phyloP scores from a whole-genome alignment of 2,113 vertebrate species.

The Rhinolophus sinicus region DNA sequence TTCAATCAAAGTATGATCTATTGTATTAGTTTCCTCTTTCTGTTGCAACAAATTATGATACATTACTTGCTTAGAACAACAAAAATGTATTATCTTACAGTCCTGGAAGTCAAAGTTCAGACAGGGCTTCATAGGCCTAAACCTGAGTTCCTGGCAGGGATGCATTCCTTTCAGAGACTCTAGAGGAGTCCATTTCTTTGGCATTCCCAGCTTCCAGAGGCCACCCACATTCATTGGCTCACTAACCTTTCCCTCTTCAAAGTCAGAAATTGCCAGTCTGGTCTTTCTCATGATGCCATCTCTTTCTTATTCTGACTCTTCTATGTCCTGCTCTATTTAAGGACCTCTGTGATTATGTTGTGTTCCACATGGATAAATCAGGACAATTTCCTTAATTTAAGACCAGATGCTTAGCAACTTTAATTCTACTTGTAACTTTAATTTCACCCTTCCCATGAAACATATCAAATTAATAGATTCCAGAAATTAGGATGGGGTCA shows the following conservation, averaged over 20 bases:
- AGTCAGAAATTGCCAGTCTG: background rate
- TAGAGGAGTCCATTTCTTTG: background rate
- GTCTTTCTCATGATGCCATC: background rate
- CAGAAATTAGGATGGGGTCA: background rate
- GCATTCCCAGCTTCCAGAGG: background rate
- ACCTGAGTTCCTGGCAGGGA: background rate
- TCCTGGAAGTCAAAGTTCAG: background rate
- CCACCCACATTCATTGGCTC: background rate
- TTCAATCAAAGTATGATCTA: background rate
- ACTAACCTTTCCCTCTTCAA: background rate
- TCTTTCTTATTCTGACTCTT: background rate
- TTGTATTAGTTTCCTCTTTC: background rate
- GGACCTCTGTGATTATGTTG: background rate
- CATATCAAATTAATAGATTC: background rate
- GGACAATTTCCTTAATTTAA: background rate
- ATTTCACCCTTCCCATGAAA: background rate
- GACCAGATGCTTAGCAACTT: background rate
- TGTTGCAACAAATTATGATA: background rate
- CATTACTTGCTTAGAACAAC: background rate
- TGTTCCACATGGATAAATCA: background rate
- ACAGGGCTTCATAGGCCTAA: background rate
- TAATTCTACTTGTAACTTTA: background rate
- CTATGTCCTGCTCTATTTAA: background rate
- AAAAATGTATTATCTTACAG: background rate
- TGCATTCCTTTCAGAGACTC: background rate